phyloP scores from a whole-genome alignment of 2,113 vertebrate species.

The Alethe castanea region DNA sequence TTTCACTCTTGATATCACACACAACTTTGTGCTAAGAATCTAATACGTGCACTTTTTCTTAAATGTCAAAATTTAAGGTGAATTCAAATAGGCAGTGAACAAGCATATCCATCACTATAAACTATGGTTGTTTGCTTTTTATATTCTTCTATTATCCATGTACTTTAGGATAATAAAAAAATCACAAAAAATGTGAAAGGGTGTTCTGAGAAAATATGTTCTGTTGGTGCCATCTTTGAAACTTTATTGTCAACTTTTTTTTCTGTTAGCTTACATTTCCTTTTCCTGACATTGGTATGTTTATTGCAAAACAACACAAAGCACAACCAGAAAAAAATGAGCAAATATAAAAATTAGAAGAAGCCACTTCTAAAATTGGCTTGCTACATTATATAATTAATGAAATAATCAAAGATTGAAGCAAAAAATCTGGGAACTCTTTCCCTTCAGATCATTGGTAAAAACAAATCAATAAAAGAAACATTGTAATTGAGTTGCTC shows the following conservation, averaged over 20 bases:
- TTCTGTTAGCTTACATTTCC: background rate
- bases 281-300: background rate
- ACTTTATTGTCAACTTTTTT: background rate
- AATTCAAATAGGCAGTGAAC: background rate
- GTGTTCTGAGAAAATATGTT: background rate
- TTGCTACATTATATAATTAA: background rate
- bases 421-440: background rate
- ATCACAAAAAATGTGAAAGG: background rate
- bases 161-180: background rate
- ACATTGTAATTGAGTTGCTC: background rate
- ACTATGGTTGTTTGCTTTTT: background rate
- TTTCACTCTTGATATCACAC: background rate
- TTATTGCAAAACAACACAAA: background rate
- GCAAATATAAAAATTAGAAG: background rate
- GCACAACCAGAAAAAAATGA: background rate
- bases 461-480: background rate
- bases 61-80: constrained; percentile 12
- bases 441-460: background rate
- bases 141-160: background rate
- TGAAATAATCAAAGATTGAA: background rate
- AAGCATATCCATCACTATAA: constrained; percentile 31
- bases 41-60: background rate
- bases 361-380: background rate
- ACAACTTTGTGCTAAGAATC: background rate
- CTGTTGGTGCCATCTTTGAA: background rate